phyloP scores from a whole-genome alignment of 2,113 vertebrate genomes.

The Pelodiscus sinensis region DNA sequence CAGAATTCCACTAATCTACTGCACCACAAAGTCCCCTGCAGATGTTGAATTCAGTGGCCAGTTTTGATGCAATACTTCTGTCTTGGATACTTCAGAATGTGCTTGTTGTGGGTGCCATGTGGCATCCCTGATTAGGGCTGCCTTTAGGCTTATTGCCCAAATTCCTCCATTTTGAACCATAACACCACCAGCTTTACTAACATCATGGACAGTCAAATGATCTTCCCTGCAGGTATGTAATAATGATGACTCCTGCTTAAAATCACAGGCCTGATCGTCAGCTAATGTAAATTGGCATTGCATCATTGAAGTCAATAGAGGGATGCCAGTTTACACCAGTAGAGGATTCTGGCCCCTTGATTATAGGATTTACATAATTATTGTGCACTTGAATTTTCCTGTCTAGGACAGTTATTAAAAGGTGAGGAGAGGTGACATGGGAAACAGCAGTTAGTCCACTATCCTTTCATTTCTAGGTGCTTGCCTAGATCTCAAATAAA shows the following conservation, averaged over 20 bases:
- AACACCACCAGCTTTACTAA: background rate
- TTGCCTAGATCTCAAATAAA: background rate
- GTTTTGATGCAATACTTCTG: background rate
- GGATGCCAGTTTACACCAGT: background rate
- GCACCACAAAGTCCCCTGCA: background rate
- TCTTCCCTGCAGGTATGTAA: background rate
- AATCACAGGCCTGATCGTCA: background rate
- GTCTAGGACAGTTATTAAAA: constrained; percentile 17
- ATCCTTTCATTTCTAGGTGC: constrained; percentile 3
- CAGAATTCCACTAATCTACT: constrained; percentile 21
- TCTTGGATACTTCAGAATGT: background rate
- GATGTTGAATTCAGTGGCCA: background rate
- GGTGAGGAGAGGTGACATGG: background rate
- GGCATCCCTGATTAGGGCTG: background rate
- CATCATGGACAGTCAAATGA: background rate
- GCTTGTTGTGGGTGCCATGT: background rate
- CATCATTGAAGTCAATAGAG: background rate
- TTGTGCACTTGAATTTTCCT: background rate
- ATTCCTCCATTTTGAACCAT: background rate
- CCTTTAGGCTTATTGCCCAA: background rate
- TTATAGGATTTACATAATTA: background rate
- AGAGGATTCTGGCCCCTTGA: background rate
- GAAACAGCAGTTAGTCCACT: background rate
- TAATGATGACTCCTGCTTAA: background rate
- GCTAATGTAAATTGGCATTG: background rate